These are phyloP conservation scores for Chouioia cunea DNA, from an alignment of 2,888 invertebrate species.

Conservation along the genomic window DNA sequence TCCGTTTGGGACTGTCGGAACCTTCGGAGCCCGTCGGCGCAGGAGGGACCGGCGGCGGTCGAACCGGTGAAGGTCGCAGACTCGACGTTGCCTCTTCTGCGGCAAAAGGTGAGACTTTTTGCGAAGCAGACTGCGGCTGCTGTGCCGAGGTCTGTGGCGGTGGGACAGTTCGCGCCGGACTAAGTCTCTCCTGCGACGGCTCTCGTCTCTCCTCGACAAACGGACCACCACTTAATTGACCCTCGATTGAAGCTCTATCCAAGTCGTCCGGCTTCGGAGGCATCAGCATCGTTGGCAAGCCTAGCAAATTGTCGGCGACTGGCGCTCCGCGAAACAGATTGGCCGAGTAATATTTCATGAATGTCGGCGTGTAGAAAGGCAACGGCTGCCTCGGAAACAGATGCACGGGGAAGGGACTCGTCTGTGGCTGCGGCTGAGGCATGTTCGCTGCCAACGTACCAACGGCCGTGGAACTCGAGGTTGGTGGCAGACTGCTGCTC, in stretches of 20 bases:
- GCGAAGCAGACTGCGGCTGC: conserved; percentile 63
- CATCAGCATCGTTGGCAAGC: conserved; percentile 75
- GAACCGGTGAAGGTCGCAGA: conserved; percentile 76
- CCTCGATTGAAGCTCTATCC: not conserved
- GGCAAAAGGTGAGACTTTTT: conserved; percentile 77
- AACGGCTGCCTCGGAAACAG: conserved; percentile 75
- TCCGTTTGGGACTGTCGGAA: conserved; percentile 3
- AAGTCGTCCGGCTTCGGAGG: conserved; percentile 69
- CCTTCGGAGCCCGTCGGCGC: conserved; percentile 63
- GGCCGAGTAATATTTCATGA: conserved; percentile 73
- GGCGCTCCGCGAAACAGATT: conserved; percentile 69
- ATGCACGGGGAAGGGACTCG: conserved; percentile 70
- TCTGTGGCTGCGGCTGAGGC: conserved; percentile 65
- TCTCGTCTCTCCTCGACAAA: conserved; percentile 61
- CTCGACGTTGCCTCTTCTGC: conserved; percentile 77
- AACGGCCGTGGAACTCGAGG: conserved; percentile 53
- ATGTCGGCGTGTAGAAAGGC: conserved; percentile 74
- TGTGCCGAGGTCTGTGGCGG: conserved; percentile 47
- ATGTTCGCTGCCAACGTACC: conserved; percentile 74
- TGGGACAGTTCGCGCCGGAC: conserved; percentile 6
- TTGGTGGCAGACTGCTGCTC: conserved; percentile 66
- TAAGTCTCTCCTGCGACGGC: conserved; percentile 20
- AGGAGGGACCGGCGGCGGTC: conserved; percentile 67
- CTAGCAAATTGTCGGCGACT: conserved; percentile 72
- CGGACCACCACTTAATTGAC: conserved; percentile 57